A percentile compares a stretch with the other conserved stretches of the same genome.
These are phyloP conservation scores for Anagrus nilaparvatae DNA, from an alignment of 1,140 invertebrate species.

Conservation along the genomic window DNA sequence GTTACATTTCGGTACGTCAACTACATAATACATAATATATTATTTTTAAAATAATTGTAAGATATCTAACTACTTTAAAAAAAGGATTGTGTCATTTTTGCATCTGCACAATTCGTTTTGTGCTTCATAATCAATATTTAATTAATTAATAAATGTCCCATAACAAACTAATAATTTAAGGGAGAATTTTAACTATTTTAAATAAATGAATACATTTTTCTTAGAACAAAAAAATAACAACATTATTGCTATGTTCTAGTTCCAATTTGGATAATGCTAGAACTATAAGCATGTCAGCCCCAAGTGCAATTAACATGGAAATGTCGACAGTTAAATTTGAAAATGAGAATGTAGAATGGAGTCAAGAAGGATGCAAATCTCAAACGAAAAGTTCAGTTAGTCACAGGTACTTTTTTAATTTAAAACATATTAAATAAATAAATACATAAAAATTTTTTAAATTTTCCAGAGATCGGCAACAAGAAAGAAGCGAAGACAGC, in stretches of 20 bases:
- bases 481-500: constrained; percentile 42
- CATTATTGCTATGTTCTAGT: constrained; percentile 27
- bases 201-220: no score
- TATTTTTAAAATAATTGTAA: no score
- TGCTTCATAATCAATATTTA: no score
- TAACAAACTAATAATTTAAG: no score
- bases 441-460: neutral
- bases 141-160: no score
- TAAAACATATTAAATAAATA: constrained; percentile 3
- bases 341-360: constrained; percentile 37
- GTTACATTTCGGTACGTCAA: constrained; percentile 37
- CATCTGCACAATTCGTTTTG: neutral
- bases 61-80: no score
- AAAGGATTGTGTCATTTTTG: constrained; percentile 17
- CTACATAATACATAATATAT: no score
- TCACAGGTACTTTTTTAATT: constrained; percentile 28
- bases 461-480: constrained; percentile 23
- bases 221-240: constrained; percentile 4
- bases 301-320: constrained; percentile 76
- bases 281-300: constrained; percentile 70
- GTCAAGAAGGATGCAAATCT: constrained; percentile 22
- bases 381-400: constrained; percentile 36
- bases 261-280: constrained; percentile 56
- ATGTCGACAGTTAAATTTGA: constrained; percentile 58
- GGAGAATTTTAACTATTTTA: no score